A percentile compares a stretch with the other conserved stretches of the same genome.
Evolutionary conservation across 2,888 invertebrate genomes (phyloP).

Genomic region (Parasteatoda lunata): DNA sequence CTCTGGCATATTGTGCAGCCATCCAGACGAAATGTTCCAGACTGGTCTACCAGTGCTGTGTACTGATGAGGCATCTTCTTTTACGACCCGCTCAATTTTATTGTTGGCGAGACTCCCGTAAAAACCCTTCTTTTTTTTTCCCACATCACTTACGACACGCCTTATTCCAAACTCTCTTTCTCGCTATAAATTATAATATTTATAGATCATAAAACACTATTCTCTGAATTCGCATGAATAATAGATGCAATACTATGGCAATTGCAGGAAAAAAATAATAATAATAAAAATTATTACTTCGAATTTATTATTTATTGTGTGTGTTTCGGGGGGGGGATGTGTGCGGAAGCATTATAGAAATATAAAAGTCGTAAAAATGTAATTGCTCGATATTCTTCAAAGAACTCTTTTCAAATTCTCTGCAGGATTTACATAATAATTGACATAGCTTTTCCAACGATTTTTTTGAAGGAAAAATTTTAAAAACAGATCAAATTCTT

Average conservation of each 20-base stretch:
- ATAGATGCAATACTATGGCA: slow-evolving; percentile 15
- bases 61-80: neutral
- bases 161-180: slow-evolving; percentile 24
- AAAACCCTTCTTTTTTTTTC: neutral
- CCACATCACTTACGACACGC: slow-evolving; percentile 25
- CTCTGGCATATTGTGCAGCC: no score
- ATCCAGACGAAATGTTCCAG: neutral
- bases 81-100: neutral
- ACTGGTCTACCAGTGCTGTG: neutral
- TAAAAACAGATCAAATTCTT: no score
- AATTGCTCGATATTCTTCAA: neutral
- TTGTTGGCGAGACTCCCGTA: neutral
- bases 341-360: slow-evolving; percentile 51
- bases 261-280: no score
- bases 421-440: no score
- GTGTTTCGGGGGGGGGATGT: slow-evolving; percentile 13
- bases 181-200: slow-evolving; percentile 51
- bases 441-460: no score
- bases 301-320: neutral
- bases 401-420: no score
- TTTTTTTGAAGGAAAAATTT: no score
- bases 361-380: slow-evolving; percentile 49
- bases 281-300: neutral
- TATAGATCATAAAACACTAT: slow-evolving; percentile 45
- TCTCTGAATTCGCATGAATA: slow-evolving; percentile 58